Evolutionary conservation across 2,888 invertebrate species (phyloP).

Genomic region (Dermolepida albohirtum): DNA sequence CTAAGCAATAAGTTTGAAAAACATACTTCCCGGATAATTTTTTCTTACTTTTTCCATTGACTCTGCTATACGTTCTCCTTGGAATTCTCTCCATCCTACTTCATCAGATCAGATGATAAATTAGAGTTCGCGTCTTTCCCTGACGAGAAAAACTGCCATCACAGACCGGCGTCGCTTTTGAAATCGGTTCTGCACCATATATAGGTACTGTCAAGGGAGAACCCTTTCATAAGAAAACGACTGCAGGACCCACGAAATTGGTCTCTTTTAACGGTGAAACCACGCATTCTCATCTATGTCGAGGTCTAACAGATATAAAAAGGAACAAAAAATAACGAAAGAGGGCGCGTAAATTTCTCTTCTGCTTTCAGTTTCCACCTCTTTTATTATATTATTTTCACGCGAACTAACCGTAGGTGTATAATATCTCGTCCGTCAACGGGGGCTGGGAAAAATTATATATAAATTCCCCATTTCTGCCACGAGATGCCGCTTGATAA

Average conservation of each 20-base stretch:
- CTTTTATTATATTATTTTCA: slow-evolving; percentile 23
- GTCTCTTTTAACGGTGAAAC: slow-evolving; percentile 28
- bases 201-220: slow-evolving; percentile 9
- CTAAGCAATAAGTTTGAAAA: slow-evolving; percentile 23
- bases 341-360: slow-evolving; percentile 1
- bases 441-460: slow-evolving; percentile 9
- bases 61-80: not conserved
- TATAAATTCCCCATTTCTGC: slow-evolving; percentile 24
- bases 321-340: not conserved
- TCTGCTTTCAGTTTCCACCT: not conserved
- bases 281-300: slow-evolving; percentile 25
- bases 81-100: slow-evolving; percentile 18
- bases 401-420: slow-evolving; percentile 24
- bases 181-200: slow-evolving; percentile 17
- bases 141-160: slow-evolving; percentile 10
- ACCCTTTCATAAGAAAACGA: slow-evolving; percentile 35
- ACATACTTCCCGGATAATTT: slow-evolving; percentile 21
- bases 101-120: slow-evolving; percentile 31
- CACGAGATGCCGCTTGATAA: slow-evolving; percentile 21
- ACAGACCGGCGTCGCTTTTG: slow-evolving; percentile 21
- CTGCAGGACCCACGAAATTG: slow-evolving; percentile 30
- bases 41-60: not conserved
- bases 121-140: slow-evolving; percentile 24
- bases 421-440: slow-evolving; percentile 4
- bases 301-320: slow-evolving; percentile 30